Percentiles rank a stretch among this genome's conserved stretches.
Evolutionary conservation across 1,140 invertebrate species (phyloP).

Genomic region (Odontomachus brunneus): DNA sequence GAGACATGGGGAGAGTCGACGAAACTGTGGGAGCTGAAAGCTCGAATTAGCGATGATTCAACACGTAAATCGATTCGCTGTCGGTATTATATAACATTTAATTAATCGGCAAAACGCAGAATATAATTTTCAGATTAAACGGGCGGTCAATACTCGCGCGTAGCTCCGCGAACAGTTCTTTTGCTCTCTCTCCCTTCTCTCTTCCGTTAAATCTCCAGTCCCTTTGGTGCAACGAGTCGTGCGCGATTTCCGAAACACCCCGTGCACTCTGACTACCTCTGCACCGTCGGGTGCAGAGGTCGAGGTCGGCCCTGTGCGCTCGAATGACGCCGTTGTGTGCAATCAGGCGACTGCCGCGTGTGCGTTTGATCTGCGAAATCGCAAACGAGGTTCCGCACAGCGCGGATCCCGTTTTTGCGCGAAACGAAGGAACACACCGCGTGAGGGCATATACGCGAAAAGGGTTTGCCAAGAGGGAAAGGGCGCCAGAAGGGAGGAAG

Average conservation of each 20-base stretch:
- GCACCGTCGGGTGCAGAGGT: conserved; percentile 26
- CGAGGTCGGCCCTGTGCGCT: conserved; percentile 25
- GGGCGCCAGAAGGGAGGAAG: background rate
- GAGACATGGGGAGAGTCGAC: too few relatives aligned
- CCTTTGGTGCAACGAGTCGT: background rate
- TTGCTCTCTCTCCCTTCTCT: background rate
- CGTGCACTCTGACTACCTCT: background rate
- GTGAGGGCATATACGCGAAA: conserved; percentile 22
- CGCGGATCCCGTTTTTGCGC: conserved; percentile 39
- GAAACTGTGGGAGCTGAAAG: too few relatives aligned
- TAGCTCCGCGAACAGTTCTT: too few relatives aligned
- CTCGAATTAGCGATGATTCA: too few relatives aligned
- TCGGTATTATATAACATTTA: too few relatives aligned
- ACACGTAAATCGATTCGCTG: too few relatives aligned
- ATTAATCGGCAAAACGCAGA: too few relatives aligned
- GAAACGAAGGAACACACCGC: conserved; percentile 36
- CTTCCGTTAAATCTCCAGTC: background rate
- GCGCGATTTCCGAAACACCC: background rate
- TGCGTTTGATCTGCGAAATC: conserved; percentile 80
- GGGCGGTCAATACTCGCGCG: conserved; percentile 12
- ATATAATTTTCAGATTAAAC: conserved; percentile 1
- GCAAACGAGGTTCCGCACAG: conserved; percentile 64
- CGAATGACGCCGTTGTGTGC: conserved; percentile 60
- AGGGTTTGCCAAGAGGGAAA: conserved; percentile 30
- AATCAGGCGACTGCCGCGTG: conserved; percentile 71